phyloP scores from a whole-genome alignment of 2,113 vertebrate species.

The Aspidoscelis tigris region DNA sequence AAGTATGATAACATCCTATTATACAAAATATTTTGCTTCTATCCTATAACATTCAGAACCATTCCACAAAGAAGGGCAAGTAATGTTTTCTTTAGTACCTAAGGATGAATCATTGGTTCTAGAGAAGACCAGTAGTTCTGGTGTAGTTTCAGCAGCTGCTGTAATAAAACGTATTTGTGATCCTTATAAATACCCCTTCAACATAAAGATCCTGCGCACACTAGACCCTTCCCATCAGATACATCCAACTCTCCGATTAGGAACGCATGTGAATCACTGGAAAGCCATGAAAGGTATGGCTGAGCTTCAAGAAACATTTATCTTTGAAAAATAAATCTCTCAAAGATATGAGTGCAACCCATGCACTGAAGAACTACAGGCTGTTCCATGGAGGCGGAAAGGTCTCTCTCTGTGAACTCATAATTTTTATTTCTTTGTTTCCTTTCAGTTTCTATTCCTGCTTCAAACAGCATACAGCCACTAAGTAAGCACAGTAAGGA shows the following conservation, averaged over 20 bases:
- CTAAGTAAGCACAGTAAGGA: neutral
- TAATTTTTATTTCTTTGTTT: no score
- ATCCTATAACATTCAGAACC: neutral
- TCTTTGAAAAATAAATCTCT: neutral
- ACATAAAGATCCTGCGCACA: neutral
- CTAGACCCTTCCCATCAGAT: neutral
- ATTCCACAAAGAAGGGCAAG: neutral
- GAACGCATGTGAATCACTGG: neutral
- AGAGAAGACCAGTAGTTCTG: neutral
- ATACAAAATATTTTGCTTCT: neutral
- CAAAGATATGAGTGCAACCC: rapidly evolving
- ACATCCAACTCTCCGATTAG: neutral
- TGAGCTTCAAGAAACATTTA: neutral
- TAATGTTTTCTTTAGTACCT: neutral
- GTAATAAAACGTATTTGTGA: neutral
- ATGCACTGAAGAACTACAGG: neutral
- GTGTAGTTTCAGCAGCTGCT: rapidly evolving
- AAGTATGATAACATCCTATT: neutral
- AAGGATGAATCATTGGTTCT: neutral
- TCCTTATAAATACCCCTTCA: neutral
- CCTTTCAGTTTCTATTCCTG: no score
- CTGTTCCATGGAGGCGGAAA: neutral
- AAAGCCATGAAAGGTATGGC: neutral
- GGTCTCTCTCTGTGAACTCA: neutral
- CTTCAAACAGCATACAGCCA: neutral